Evolutionary conservation across 2,113 vertebrate species (phyloP).

Genomic region (Lepisosteus oculatus): DNA sequence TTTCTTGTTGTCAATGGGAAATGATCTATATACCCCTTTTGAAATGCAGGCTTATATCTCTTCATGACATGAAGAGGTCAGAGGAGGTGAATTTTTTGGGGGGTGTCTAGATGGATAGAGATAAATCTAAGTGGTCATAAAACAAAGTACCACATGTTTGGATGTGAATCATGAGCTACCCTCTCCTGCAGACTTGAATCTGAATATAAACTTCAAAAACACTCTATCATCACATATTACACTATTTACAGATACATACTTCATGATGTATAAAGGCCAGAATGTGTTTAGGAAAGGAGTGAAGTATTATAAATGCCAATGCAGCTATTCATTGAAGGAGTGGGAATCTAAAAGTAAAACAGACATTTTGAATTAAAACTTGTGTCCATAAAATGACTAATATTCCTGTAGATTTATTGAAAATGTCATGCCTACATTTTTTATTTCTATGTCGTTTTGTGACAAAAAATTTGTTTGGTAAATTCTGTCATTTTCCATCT

Average conservation of each 20-base stretch:
- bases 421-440: too few species aligned
- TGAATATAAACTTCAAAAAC: neutral
- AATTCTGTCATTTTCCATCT: neutral
- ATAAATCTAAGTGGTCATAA: slow-evolving; percentile 1
- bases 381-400: too few species aligned
- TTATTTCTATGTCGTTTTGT: too few species aligned
- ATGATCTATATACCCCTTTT: neutral
- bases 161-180: too few species aligned
- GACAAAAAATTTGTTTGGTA: neutral
- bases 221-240: neutral
- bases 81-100: neutral
- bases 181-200: neutral
- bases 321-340: too few species aligned
- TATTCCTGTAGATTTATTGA: too few species aligned
- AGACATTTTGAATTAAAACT: too few species aligned
- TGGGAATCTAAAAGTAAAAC: too few species aligned
- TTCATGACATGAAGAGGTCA: neutral
- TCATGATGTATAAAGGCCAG: too few species aligned
- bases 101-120: slow-evolving; percentile 2
- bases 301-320: too few species aligned
- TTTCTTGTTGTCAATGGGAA: slow-evolving; percentile 4
- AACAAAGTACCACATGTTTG: neutral
- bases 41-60: neutral
- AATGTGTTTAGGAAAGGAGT: too few species aligned
- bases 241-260: neutral